These are phyloP conservation scores for Phalacrocorax pelagicus DNA, from an alignment of 2,113 vertebrate species.

Conservation along the genomic window DNA sequence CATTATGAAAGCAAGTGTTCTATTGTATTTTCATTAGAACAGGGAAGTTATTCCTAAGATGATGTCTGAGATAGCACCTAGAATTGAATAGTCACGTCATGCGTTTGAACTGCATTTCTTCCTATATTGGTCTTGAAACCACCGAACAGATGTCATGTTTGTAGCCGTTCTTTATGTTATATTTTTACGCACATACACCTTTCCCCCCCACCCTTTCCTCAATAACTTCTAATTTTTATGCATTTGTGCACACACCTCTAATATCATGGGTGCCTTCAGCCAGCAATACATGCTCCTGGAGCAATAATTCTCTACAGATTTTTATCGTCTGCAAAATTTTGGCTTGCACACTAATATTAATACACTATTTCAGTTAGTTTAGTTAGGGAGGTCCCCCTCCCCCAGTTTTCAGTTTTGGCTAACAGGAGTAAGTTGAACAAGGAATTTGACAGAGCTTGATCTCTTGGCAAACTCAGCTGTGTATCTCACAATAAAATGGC, in stretches of 20 bases:
- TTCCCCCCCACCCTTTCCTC: neutral
- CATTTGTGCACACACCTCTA: neutral
- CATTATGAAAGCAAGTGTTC: neutral
- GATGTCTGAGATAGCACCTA: neutral
- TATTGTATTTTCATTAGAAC: neutral
- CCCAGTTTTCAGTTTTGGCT: neutral
- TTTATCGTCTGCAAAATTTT: neutral
- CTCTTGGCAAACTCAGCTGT: slow-evolving; percentile 48
- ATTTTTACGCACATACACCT: neutral
- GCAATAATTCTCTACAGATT: neutral
- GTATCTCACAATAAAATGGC: slow-evolving; percentile 37
- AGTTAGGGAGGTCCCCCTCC: no score
- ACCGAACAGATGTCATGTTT: neutral
- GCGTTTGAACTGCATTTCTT: neutral
- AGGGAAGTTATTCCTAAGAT: neutral
- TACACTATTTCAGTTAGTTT: neutral
- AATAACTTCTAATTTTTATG: neutral
- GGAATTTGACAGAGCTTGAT: slow-evolving; percentile 39
- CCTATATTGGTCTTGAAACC: neutral
- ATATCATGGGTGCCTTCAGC: neutral
- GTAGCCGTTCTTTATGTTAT: neutral
- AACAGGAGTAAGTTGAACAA: neutral
- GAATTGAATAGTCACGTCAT: neutral
- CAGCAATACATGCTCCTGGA: neutral
- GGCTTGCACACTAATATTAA: neutral